A percentile compares a stretch with the other conserved stretches of the same genome.
Evolutionary conservation across 2,797 vertebrate species (phyloP).

Genomic region (Luscinia luscinia): DNA sequence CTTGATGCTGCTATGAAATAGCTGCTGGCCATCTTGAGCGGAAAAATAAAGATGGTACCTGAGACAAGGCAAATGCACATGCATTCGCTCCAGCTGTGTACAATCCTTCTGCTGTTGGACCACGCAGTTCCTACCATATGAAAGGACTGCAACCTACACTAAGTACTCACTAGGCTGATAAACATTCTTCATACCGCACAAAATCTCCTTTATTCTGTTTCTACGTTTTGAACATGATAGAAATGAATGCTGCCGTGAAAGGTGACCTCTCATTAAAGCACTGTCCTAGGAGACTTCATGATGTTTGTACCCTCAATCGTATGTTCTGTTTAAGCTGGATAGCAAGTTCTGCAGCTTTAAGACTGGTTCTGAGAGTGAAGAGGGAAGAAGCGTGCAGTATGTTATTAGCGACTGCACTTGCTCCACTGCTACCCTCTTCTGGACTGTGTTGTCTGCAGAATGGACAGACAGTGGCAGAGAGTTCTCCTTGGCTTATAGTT

Average conservation of each 20-base stretch:
- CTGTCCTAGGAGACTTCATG: not conserved
- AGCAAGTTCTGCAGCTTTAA: not conserved
- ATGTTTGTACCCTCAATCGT: rapidly evolving
- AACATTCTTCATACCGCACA: not conserved
- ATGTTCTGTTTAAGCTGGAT: not conserved
- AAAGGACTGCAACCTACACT: not conserved
- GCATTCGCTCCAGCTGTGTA: not conserved
- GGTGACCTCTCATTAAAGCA: not conserved
- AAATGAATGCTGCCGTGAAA: not conserved
- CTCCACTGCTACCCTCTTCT: not conserved
- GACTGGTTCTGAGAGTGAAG: too few species aligned
- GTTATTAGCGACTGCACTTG: not conserved
- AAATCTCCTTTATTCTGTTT: not conserved
- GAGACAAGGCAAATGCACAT: not conserved
- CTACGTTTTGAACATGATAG: not conserved
- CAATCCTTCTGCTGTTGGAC: not conserved
- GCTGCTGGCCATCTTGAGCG: not conserved
- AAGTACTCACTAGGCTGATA: not conserved
- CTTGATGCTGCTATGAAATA: not conserved
- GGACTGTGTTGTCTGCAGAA: too few species aligned
- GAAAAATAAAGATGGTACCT: not conserved
- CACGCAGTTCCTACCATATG: not conserved
- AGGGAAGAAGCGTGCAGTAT: rapidly evolving
- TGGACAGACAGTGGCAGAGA: not conserved
- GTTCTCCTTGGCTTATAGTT: not conserved